phyloP scores from a whole-genome alignment of 2,888 invertebrate species.

The Lagria hirta region DNA sequence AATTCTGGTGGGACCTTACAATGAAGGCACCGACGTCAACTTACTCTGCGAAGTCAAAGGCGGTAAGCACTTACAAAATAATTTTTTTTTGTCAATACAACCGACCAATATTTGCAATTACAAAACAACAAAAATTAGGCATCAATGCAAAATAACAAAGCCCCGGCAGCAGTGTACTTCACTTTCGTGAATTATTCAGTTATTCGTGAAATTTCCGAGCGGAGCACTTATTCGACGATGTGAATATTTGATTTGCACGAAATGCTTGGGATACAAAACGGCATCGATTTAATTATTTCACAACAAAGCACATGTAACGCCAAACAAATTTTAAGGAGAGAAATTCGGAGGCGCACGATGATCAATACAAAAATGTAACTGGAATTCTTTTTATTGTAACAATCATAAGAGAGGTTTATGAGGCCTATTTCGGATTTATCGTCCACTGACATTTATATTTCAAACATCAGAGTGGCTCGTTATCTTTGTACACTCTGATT shows the following conservation, averaged over 20 bases:
- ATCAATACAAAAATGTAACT: no score
- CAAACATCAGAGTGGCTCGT: no score
- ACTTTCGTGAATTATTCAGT: conserved; percentile 29
- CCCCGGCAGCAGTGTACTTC: no score
- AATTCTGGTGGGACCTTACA: conserved; percentile 77
- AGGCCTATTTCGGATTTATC: no score
- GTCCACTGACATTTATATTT: no score
- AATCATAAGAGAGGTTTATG: no score
- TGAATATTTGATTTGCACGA: conserved; percentile 27
- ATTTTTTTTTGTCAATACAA: conserved; percentile 4
- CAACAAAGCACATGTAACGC: conserved; percentile 8
- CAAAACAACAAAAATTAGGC: conserved; percentile 6
- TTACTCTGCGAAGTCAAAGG: conserved; percentile 82
- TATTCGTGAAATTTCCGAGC: conserved; percentile 21
- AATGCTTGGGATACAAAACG: conserved; percentile 17
- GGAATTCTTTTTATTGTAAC: no score
- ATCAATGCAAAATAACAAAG: conserved; percentile 4
- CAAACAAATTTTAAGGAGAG: no score
- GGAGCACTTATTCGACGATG: conserved; percentile 21
- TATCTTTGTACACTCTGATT: no score
- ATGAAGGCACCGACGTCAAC: conserved; percentile 80
- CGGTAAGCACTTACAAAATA: conserved; percentile 67
- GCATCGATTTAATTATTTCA: conserved; percentile 17
- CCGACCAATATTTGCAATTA: conserved; percentile 10
- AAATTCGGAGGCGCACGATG: no score